A percentile compares a stretch with the other conserved stretches of the same genome.
Evolutionary conservation across 2,113 vertebrate genomes (phyloP).

Genomic region (Myanophis thanlyinensis): DNA sequence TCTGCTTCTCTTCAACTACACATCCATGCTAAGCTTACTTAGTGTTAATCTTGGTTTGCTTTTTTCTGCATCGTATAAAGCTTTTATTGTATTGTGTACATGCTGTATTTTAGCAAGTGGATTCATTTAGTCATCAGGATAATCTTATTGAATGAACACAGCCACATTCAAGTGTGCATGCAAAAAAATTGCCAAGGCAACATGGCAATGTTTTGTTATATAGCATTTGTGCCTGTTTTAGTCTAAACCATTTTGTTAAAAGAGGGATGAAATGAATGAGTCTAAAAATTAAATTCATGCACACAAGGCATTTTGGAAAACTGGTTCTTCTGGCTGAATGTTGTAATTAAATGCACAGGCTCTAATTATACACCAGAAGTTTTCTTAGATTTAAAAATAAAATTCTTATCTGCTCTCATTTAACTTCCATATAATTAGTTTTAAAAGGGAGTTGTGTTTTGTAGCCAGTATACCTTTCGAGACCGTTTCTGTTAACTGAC

Average conservation of each 20-base stretch:
- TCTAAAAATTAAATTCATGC: neutral
- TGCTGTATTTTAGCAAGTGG: neutral
- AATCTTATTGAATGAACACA: neutral
- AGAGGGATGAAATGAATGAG: conserved; percentile 11
- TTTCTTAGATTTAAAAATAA: conserved; percentile 22
- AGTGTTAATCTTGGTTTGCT: neutral
- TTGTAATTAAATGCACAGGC: conserved; percentile 17
- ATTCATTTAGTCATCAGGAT: neutral
- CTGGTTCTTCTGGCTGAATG: neutral
- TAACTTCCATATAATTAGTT: conserved; percentile 17
- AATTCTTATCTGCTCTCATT: conserved; percentile 8
- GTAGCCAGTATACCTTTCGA: neutral
- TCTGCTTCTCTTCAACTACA: neutral
- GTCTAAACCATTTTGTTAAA: neutral
- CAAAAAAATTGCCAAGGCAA: conserved; percentile 15
- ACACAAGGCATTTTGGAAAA: neutral
- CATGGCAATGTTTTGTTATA: neutral
- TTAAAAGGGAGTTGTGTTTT: conserved; percentile 5
- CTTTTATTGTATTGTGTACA: neutral
- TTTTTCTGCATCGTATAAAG: neutral
- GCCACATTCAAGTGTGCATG: neutral
- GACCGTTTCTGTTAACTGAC: conserved; percentile 14
- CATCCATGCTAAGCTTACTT: neutral
- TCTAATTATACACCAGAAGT: conserved; percentile 34
- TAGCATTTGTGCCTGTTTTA: neutral